Evolutionary conservation across 2,113 vertebrate genomes (phyloP), one percentile per base, ranked within the genome.

Genomic region (Scortum barcoo): DNA sequence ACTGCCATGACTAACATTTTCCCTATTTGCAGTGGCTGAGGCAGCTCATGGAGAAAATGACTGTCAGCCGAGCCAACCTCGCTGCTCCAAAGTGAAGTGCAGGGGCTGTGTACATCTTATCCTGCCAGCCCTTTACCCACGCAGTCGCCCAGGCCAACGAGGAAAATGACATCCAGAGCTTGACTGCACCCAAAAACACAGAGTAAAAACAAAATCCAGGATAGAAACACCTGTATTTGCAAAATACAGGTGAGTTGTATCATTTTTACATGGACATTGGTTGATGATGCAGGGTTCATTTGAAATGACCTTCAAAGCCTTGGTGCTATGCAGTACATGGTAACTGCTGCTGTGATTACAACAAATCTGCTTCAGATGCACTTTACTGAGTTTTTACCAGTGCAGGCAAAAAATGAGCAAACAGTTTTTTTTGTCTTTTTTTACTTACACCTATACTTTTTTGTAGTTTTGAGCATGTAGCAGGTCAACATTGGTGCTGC

Each of bases 41-140:
- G 58, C 77, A 58, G 53, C 87, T 81, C 77, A 74, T 66, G 66
- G 40, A 78, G 80, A 87, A 83, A 88, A 84, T 82, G 51, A 70
- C 50, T 61, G 60, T 81, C 54, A 40, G 36, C 58, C 3, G 42
- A 63, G 70, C 79, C 62, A 79, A 56, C 33, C 56, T 72, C 4
- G 3, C 61, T 79, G 53, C 73, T 85, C 50, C 44, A 69, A 38
- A 77, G 56, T 83, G 70, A 60, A 78, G 84, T 54, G 65, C 3
- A 33, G 61, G 66, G 70, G 51, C 2, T 57, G 73, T 19, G 73
- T 60, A 57, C n/a, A 26, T 42, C 40, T 28, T 58, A 40, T 16
- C 22, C 30, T 83, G 86, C 61, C 70, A 86, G 60, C 54, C 24
- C 48, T 65, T 61, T 24, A 80, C 61, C n/a, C 62, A 50, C 0